These are phyloP conservation scores for Seira ritae DNA, from an alignment of 2,888 invertebrate genomes.

Conservation along the genomic window DNA sequence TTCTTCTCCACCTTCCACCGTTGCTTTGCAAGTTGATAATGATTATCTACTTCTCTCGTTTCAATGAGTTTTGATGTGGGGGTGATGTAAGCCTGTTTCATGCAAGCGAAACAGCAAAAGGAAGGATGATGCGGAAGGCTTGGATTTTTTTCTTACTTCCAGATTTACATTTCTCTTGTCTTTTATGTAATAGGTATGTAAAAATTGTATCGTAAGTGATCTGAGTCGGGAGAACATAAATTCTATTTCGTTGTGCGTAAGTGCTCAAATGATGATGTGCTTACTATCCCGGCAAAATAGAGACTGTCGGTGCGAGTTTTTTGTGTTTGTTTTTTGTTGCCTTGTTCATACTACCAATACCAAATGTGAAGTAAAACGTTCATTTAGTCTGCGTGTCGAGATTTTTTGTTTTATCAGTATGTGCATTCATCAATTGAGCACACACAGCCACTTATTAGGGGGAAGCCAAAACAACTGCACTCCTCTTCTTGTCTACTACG, in stretches of 20 bases:
- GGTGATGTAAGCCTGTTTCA: neutral
- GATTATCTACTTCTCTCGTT: neutral
- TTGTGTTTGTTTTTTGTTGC: conserved; percentile 60
- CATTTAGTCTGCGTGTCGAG: conserved; percentile 24
- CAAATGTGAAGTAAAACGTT: conserved; percentile 1
- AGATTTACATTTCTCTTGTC: conserved; percentile 26
- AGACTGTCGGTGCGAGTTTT: conserved; percentile 56
- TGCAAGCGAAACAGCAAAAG: conserved; percentile 42
- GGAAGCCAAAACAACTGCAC: conserved; percentile 32
- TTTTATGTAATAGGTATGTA: conserved; percentile 33
- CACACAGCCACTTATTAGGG: neutral
- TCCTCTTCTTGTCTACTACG: too few species aligned
- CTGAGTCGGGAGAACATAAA: too few species aligned
- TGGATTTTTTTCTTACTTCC: conserved; percentile 28
- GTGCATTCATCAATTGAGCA: conserved; percentile 47
- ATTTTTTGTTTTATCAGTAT: neutral
- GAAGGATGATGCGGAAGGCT: conserved; percentile 47
- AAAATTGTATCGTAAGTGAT: conserved; percentile 28
- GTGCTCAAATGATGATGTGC: conserved; percentile 36
- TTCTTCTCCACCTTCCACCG: too few species aligned
- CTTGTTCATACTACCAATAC: too few species aligned
- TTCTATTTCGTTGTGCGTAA: neutral
- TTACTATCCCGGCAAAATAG: conserved; percentile 64
- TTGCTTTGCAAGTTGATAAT: neutral
- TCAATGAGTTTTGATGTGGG: neutral